phyloP scores from a whole-genome alignment of 2,797 vertebrate species.

The Chelon auratus region DNA sequence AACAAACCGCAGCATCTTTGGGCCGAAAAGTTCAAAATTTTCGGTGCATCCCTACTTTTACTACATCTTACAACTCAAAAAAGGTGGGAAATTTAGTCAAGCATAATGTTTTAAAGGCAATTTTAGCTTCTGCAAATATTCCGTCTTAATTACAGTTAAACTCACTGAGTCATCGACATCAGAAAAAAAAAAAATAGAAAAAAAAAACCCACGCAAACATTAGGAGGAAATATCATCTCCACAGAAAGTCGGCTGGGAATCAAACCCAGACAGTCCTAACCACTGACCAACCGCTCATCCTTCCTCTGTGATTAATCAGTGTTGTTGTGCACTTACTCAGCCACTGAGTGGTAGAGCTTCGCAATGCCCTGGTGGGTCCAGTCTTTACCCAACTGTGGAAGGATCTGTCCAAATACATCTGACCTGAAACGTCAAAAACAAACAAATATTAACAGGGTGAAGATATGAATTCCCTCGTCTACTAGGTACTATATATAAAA shows the following conservation, averaged over 20 bases:
- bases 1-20: too few species aligned
- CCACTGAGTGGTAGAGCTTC: slow-evolving; percentile 97
- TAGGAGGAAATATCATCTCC: slow-evolving; percentile 44
- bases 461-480: slow-evolving; percentile 19
- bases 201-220: slow-evolving; percentile 45
- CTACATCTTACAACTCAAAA: not conserved
- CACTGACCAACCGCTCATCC: slow-evolving; percentile 40
- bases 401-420: slow-evolving; percentile 97
- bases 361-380: slow-evolving; percentile 99
- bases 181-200: not conserved
- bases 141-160: slow-evolving; percentile 36
- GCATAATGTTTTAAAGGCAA: slow-evolving; percentile 6
- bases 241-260: slow-evolving; percentile 29
- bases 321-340: slow-evolving; percentile 89
- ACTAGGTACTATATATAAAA: not conserved
- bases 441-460: slow-evolving; percentile 21
- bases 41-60: too few species aligned
- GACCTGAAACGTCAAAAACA: slow-evolving; percentile 83
- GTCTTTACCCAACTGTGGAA: slow-evolving; percentile 98
- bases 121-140: slow-evolving; percentile 38
- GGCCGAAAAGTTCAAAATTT: too few species aligned
- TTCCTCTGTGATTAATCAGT: slow-evolving; percentile 53
- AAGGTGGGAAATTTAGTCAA: slow-evolving; percentile 2
- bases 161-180: slow-evolving; percentile 56
- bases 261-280: slow-evolving; percentile 51